Base-by-base conservation (phyloP, 2,888 invertebrate genomes). In the Noctua janthe region DNA sequence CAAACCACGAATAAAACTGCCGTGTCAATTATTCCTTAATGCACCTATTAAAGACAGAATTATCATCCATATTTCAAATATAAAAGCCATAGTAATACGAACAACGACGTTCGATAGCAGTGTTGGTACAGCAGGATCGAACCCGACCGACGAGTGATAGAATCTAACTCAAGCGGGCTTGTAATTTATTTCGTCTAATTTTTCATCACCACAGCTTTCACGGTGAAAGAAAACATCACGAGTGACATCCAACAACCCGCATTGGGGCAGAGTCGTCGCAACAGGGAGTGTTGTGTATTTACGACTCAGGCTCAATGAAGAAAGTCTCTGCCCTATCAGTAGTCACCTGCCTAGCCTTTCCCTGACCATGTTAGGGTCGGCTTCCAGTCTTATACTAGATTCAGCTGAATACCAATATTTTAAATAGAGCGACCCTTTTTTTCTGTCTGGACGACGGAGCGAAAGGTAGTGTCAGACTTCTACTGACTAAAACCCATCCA, bases 1-100 rank as follows among this genome's bases (percentile, higher is more conserved):
- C 13, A 54, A 81, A 51, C n/a, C 8, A 20, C 35, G 64, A 62
- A 72, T 77, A 64, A 85, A 81, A 69, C 49, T 54, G 62, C 13
- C 15, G 23, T 62, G 59, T 71, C 56, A 81, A 71, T 85, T 71
- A 62, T n/a, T 72, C 10, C 39, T 47, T 71, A 62, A 78, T 29
- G 51, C 11, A 47, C 6, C 29, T 49, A 73, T 70, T 82, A 51
- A 70, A 64, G 49, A n/a, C 56, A 15, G 13, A 70, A 82, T 43
- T 62, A n/a, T 2, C 23, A 43, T 15, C 23, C 20, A 73, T 43
- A 43, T 54, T 29, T 73, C 43, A 73, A 49, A 7, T n/a, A 39
- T 17, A 35, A 13, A 8, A 29, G 17, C n/a, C n/a, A 10, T 4
- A 11, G 23, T 56, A 11, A 39, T 3, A 51, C 3, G 8, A 20